Evolutionary conservation across 2,113 vertebrate genomes (phyloP), one percentile per base, ranked within the genome.

Genomic region (Megalops atlanticus): DNA sequence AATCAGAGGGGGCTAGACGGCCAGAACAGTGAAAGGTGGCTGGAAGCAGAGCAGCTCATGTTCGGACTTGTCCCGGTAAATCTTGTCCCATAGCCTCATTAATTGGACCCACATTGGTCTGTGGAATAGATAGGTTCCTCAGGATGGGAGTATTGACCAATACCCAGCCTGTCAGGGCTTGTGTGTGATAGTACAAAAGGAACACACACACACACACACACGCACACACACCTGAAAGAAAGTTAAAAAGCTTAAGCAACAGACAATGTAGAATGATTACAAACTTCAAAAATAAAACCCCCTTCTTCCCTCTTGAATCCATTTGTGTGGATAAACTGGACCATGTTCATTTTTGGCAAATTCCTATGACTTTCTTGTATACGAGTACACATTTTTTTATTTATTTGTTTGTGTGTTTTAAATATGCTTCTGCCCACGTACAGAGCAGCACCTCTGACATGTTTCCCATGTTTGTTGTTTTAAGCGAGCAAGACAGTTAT

Each of bases 31-130:
- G 36, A 41, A 27, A 39, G 49, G 69, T 15, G 72, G 33, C 6
- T n/a, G 76, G 76, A 77, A 73, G 82, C 81, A 82, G 77, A 54
- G 31, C 0, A 4, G 73, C 84, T 80, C 92, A 86, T 45, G 89
- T 85, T 84, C 81, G 80, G 86, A 85, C 88, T 91, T 88, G 86
- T 90, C 86, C 83, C 18, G 78, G 70, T 83, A 77, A 80, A 85
- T 89, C n/a, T n/a, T n/a, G n/a, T n/a, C 86, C 87, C 88, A 90
- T 76, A 88, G 84, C 78, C 72, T 88, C 84, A 75, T 89, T 82
- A 87, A 78, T 84, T 84, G 76, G 73, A 73, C 47, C 58, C 72
- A 38, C 64, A 80, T 81, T 79, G 81, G 79, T 75, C 47, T 72
- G 87, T 77, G 58, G 79, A 31, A 86, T 74, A 54, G 84, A 89